Evolutionary conservation across 2,888 invertebrate species (phyloP), one percentile per base, ranked within the genome.

Genomic region (Brenthis ino): DNA sequence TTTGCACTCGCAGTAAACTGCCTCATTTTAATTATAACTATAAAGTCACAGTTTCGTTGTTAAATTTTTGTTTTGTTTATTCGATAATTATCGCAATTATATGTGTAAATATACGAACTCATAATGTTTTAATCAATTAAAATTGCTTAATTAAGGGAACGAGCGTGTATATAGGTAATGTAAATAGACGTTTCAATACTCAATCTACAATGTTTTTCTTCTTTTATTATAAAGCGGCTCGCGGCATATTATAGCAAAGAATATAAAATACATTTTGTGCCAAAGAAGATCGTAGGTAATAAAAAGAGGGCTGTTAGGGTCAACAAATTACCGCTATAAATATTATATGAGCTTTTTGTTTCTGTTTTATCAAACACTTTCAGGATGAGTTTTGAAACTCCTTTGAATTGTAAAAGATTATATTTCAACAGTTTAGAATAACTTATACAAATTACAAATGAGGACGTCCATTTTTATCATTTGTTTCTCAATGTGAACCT

Each of bases 241-340:
- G 51, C 50, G 53, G 63, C 47, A 37, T 63, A 53, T 53, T 64
- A 69, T 56, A 51, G 51, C 57, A 67, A 65, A 53, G 57, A 51
- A 53, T 68, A 55, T 65, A 68, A 69, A 73, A 65, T 67, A 72
- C 67, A 73, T 72, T 74, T 74, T 74, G 70, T 74, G 73, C 76
- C 75, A 77, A 76, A 77, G 75, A 77, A 64, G 65, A 70, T 68
- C 56, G 56, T 69, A 71, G 61, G 66, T 70, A 73, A 63, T 65
- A 65, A 68, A 60, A 43, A 1, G 65, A 57, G 33, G 58, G 64
- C 61, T 65, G 65, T 65, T 69, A 60, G 58, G 63, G 65, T 70
- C 65, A 68, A 70, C 67, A 70, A 65, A 68, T 68, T 70, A 70
- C 70, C 60, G 54, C 66, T 64, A 64, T 68, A 66, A 70, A 70